These are phyloP conservation scores for Haemorhous mexicanus DNA, from an alignment of 2,113 vertebrate genomes.

Conservation along the genomic window DNA sequence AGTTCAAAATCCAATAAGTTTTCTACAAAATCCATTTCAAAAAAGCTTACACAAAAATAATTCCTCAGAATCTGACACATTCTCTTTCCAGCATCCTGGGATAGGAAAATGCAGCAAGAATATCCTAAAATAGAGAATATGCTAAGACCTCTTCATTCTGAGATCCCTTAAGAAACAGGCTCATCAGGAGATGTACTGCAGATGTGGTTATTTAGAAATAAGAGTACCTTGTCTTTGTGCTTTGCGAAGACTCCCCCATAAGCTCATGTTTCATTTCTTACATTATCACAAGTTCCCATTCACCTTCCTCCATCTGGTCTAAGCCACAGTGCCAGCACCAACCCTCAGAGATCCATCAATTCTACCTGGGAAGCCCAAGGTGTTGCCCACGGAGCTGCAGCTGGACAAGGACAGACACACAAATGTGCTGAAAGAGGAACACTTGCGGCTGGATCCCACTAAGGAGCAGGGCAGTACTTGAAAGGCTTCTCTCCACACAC, in stretches of 20 bases:
- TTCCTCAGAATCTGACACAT: background rate
- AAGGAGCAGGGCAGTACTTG: rapidly evolving
- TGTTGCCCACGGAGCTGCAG: background rate
- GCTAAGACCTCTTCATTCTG: background rate
- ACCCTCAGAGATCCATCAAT: background rate
- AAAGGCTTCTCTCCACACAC: background rate
- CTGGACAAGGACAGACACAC: background rate
- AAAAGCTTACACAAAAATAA: conserved; percentile 1
- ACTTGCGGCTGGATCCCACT: rapidly evolving
- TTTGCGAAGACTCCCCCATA: background rate
- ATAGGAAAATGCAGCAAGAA: background rate
- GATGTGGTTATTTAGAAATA: background rate
- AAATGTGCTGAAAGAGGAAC: rapidly evolving
- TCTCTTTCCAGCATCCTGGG: background rate
- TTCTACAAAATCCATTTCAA: background rate
- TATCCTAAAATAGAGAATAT: background rate
- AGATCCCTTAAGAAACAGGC: background rate
- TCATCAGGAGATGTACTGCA: background rate
- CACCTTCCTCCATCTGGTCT: background rate
- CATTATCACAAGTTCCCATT: background rate
- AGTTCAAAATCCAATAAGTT: background rate
- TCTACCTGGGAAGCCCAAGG: background rate
- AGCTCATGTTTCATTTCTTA: background rate
- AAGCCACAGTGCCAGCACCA: background rate
- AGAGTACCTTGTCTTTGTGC: conserved; percentile 35